A percentile compares a stretch with the other conserved stretches of the same genome.
Evolutionary conservation across 1,140 invertebrate genomes (phyloP).

Genomic region (Carposina sasakii): DNA sequence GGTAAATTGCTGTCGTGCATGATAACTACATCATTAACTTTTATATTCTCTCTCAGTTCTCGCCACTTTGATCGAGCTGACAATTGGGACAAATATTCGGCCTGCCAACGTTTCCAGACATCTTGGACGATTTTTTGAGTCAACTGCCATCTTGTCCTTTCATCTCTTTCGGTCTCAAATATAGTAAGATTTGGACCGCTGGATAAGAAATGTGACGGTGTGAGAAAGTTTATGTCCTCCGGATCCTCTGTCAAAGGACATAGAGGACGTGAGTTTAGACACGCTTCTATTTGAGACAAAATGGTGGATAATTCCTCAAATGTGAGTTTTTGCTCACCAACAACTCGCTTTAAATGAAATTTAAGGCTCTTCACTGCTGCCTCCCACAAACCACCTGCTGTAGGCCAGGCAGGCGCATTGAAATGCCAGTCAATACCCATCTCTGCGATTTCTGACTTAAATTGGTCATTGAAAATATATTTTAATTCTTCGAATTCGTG

Average conservation of each 20-base stretch:
- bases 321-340: slow-evolving; percentile 18
- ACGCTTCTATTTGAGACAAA: not conserved
- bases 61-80: slow-evolving; percentile 30
- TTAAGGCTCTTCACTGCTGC: slow-evolving; percentile 29
- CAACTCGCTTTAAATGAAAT: slow-evolving; percentile 31
- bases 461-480: not conserved
- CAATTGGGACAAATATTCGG: slow-evolving; percentile 28
- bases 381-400: slow-evolving; percentile 36
- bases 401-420: slow-evolving; percentile 36
- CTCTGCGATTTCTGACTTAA: not conserved
- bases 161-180: slow-evolving; percentile 1
- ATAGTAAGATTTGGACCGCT: slow-evolving; percentile 8
- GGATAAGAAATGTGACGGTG: slow-evolving; percentile 14
- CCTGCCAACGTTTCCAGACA: slow-evolving; percentile 37
- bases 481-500: slow-evolving; percentile 2
- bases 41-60: not conserved
- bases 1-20: slow-evolving; percentile 38
- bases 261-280: not conserved
- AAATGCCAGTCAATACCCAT: slow-evolving; percentile 35
- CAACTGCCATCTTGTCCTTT: slow-evolving; percentile 13
- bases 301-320: slow-evolving; percentile 29
- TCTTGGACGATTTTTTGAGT: slow-evolving; percentile 12
- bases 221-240: not conserved
- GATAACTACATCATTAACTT: slow-evolving; percentile 27
- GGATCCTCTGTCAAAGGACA: slow-evolving; percentile 13